phyloP scores from a whole-genome alignment of 2,797 vertebrate species.

The Lepilemur septentrionalis region DNA sequence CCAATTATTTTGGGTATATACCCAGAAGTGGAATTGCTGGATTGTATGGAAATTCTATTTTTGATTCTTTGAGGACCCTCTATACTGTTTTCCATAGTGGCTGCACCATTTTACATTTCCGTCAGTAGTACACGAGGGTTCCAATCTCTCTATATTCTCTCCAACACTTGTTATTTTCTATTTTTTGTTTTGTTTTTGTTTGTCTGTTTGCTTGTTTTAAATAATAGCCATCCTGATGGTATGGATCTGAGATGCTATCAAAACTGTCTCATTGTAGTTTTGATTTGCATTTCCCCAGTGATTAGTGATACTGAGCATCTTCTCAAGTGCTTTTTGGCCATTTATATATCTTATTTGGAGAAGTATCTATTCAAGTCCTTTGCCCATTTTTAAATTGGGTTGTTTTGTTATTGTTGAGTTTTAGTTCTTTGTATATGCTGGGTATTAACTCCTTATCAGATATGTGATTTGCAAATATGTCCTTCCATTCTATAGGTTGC shows the following conservation, averaged over 20 bases:
- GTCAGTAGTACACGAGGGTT: not conserved
- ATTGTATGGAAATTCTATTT: not conserved
- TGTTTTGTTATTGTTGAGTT: not conserved
- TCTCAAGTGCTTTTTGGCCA: not conserved
- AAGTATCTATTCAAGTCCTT: not conserved
- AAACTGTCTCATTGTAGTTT: not conserved
- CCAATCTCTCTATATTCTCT: not conserved
- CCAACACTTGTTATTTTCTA: not conserved
- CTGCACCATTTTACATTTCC: not conserved
- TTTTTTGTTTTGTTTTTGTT: not conserved
- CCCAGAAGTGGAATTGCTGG: not conserved
- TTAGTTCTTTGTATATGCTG: not conserved
- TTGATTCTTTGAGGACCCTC: not conserved
- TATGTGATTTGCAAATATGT: not conserved
- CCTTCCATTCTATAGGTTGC: not conserved
- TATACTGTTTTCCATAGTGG: not conserved
- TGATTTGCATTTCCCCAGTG: not conserved
- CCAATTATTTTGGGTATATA: not conserved
- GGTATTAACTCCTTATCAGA: not conserved
- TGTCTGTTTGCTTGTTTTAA: not conserved
- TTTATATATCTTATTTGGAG: not conserved
- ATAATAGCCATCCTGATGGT: not conserved
- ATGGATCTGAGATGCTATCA: not conserved
- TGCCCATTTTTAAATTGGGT: not conserved
- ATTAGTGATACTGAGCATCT: not conserved